Conservation (phyloP, 2,888 invertebrate species). For the Molanna angustata region DNA sequence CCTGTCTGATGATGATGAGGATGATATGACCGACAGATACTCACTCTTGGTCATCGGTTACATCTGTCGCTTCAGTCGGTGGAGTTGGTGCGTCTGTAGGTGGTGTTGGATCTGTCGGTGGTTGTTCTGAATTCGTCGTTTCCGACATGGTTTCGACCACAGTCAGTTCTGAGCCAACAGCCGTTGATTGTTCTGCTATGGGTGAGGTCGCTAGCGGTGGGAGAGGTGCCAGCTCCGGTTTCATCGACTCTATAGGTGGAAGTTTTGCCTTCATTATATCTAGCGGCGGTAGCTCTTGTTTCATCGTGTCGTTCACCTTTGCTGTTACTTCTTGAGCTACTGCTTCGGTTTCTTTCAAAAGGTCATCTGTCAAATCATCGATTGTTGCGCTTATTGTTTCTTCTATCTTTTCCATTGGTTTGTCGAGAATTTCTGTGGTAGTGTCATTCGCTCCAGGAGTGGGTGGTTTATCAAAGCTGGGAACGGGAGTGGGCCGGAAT, state of each 20-base stretch:
- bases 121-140: slow-evolving; percentile 1
- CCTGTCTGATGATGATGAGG: slow-evolving; percentile 17
- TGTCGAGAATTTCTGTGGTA: slow-evolving; percentile 23
- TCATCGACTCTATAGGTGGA: slow-evolving; percentile 1
- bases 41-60: slow-evolving; percentile 29
- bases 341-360: slow-evolving; percentile 28
- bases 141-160: slow-evolving; percentile 1
- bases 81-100: neutral
- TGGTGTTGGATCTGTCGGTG: slow-evolving; percentile 3
- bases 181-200: neutral
- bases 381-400: slow-evolving; percentile 19
- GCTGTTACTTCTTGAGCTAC: slow-evolving; percentile 18
- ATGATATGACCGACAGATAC: slow-evolving; percentile 25
- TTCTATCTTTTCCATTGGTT: slow-evolving; percentile 30
- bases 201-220: slow-evolving; percentile 2
- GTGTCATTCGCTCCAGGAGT: slow-evolving; percentile 23
- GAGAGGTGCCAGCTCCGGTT: neutral
- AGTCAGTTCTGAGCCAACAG: neutral
- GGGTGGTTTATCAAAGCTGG: slow-evolving; percentile 31
- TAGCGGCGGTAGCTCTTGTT: slow-evolving; percentile 12
- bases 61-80: slow-evolving; percentile 10
- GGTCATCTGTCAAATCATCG: slow-evolving; percentile 27
- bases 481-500: slow-evolving; percentile 30
- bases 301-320: slow-evolving; percentile 4
- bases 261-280: slow-evolving; percentile 12